phyloP scores from a whole-genome alignment of 2,797 vertebrate genomes.

The Thaleichthys pacificus region DNA sequence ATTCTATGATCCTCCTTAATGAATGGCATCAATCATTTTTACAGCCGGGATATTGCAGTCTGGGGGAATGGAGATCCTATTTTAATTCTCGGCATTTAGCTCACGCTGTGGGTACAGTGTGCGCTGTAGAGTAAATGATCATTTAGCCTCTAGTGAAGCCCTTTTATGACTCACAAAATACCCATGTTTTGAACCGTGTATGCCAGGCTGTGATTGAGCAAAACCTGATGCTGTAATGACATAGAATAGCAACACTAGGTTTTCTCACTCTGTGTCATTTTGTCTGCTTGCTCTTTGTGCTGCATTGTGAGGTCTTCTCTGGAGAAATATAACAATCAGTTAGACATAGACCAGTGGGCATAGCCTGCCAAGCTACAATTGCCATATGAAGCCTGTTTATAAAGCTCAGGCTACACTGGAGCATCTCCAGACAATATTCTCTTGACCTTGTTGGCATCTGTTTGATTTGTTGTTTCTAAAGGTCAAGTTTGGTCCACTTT shows the following conservation, averaged over 20 bases:
- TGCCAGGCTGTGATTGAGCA: conserved; percentile 23
- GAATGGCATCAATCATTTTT: conserved; percentile 66
- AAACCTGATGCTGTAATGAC: conserved; percentile 34
- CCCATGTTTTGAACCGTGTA: conserved; percentile 8
- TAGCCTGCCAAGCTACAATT: no score
- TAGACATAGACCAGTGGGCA: no score
- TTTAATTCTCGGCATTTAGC: conserved; percentile 29
- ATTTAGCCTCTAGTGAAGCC: conserved; percentile 24
- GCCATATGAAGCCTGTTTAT: no score
- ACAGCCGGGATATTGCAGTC: conserved; percentile 41
- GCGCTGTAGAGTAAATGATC: conserved; percentile 7
- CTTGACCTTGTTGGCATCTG: no score
- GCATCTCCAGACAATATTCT: no score
- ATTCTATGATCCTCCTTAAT: conserved; percentile 59
- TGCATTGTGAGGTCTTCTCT: no score
- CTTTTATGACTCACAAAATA: conserved; percentile 12
- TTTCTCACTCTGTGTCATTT: background rate
- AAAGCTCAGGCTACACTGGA: no score
- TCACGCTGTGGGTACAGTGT: conserved; percentile 5
- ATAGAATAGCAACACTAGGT: background rate
- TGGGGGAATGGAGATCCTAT: conserved; percentile 31
- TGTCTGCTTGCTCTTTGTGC: background rate
- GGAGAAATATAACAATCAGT: background rate
- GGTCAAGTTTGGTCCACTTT: no score
- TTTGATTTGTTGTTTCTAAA: no score